These are phyloP conservation scores for Polia nebulosa DNA, from an alignment of 2,888 invertebrate genomes.

Conservation along the genomic window DNA sequence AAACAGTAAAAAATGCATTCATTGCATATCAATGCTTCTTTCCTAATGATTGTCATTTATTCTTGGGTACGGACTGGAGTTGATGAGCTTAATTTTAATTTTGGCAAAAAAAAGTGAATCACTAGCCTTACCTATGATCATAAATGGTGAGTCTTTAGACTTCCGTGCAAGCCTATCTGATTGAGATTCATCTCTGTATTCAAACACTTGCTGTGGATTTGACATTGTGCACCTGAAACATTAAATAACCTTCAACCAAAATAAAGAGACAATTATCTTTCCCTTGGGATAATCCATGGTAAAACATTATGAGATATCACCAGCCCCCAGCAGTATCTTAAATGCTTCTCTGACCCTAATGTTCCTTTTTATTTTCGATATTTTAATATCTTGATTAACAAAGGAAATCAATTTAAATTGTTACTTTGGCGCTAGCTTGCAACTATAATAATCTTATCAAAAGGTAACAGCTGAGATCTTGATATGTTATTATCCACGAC, in stretches of 20 bases:
- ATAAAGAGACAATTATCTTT: neutral
- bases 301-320: neutral
- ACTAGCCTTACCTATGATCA: constrained; percentile 92
- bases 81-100: neutral
- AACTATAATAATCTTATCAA: constrained; percentile 16
- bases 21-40: neutral
- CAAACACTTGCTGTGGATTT: constrained; percentile 80
- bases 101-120: neutral
- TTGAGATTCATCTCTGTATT: constrained; percentile 90
- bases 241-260: constrained; percentile 30
- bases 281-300: neutral
- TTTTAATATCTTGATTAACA: neutral
- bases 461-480: constrained; percentile 18
- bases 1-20: constrained; percentile 46
- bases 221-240: constrained; percentile 75
- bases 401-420: neutral
- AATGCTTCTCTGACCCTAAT: neutral
- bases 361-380: neutral
- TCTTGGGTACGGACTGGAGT: neutral
- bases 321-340: neutral
- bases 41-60: neutral
- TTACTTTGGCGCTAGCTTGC: constrained; percentile 16
- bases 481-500: constrained; percentile 16
- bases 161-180: constrained; percentile 92
- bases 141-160: constrained; percentile 94